Evolutionary conservation across 2,888 invertebrate species (phyloP), one percentile per base, ranked within the genome.

Genomic region (Neoascia interrupta): DNA sequence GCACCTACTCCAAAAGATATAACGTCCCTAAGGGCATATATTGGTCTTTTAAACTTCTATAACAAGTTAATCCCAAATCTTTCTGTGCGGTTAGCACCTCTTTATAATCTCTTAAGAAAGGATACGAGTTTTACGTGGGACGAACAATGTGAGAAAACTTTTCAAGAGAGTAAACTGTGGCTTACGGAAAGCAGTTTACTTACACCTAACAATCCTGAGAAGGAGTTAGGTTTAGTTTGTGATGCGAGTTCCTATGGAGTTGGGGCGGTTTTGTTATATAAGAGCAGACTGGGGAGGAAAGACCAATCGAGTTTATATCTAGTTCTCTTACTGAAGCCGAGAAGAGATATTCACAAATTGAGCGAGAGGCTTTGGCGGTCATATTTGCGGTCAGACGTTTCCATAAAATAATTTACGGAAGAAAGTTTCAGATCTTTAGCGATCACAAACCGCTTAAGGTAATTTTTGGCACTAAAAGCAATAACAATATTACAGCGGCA

Each of bases 11-110:
- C n/a, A n/a, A n/a, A n/a, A n/a, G n/a, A n/a, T n/a, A n/a, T n/a
- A n/a, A n/a, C n/a, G n/a, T n/a, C n/a, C n/a, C n/a, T n/a, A n/a
- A n/a, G n/a, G n/a, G n/a, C n/a, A n/a, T n/a, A n/a, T n/a, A n/a
- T n/a, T n/a, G n/a, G n/a, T n/a, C n/a, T n/a, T n/a, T 36, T 69
- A 4, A 80, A 58, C 11, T 74, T 49, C 16, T 74, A 80, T 58
- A 15, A 31, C 10, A 47, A 45, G 1, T 74, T 74, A 15, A 53
- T 61, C n/a, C 63, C 37, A 15, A 66, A 68, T 13, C 34, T 68
- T 31, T 43, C 68, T 2, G 5, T 18, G 0, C 45, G 51, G 5
- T 43, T 68, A 11, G 8, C 36, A 8, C n/a, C n/a, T n/a, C n/a
- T n/a, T n/a, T n/a, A n/a, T n/a, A n/a, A n/a, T n/a, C n/a, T n/a